Conservation (phyloP, 1,140 invertebrate species). For the Prorops nasuta region DNA sequence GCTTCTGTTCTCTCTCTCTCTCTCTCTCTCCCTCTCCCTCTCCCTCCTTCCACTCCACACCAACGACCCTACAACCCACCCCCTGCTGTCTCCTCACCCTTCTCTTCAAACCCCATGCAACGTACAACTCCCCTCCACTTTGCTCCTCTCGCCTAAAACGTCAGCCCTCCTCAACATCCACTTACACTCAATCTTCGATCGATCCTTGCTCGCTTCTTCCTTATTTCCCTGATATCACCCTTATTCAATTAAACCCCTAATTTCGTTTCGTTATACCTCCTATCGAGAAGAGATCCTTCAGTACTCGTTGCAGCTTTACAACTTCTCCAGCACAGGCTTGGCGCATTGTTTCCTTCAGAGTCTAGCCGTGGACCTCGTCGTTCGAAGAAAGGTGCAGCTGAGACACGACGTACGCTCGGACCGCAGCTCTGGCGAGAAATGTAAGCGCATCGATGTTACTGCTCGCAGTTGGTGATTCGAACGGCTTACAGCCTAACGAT, state of each 20-base stretch:
- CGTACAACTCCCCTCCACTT: constrained; percentile 2
- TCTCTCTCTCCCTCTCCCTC: neutral
- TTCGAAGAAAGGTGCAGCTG: neutral
- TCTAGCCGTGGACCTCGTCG: neutral
- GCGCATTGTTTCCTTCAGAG: neutral
- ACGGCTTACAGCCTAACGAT: too few relatives aligned
- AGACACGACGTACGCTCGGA: too few relatives aligned
- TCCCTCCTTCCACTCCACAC: neutral
- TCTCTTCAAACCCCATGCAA: too few relatives aligned
- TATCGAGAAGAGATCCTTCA: neutral
- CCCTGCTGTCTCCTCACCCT: constrained; percentile 2
- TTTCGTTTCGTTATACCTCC: neutral
- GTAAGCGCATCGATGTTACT: neutral
- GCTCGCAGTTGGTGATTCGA: neutral
- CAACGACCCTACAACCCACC: neutral
- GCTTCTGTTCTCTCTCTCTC: constrained; percentile 6
- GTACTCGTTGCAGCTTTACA: neutral
- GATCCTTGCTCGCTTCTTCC: neutral
- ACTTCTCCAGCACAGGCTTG: neutral
- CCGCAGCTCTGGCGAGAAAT: too few relatives aligned
- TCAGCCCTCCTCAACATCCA: neutral
- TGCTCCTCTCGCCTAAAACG: neutral
- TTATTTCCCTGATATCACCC: neutral
- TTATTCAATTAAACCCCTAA: constrained; percentile 1
- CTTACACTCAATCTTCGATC: neutral